Evolutionary conservation across 2,797 vertebrate species (phyloP), one percentile per base, ranked within the genome.

Genomic region (Craterocephalus amniculus): DNA sequence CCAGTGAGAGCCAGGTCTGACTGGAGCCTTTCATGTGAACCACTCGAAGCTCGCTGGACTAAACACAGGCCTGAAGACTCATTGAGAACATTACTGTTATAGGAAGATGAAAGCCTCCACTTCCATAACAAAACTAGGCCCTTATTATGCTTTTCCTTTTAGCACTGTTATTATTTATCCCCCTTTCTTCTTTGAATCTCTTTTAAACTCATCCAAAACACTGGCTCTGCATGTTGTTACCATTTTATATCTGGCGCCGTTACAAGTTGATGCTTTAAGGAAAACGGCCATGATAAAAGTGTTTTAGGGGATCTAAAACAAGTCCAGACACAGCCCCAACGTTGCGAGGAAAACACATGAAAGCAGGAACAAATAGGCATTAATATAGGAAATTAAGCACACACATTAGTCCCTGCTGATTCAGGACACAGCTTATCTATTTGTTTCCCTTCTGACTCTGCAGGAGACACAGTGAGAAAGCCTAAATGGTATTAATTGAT

Each of bases 181-280:
- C 84, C 85, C 83, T 93, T 88, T 88, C 86, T 92, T 93, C 91
- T 92, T 75, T 1, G 34, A 79, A 79, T 84, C 85, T 89, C 93
- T 95, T 94, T 95, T 79, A 93, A 93, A 93, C 79, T 84, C 74
- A 72, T 92, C 91, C 91, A 94, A 94, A 92, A 90, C 88, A 81
- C 87, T 79, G 88, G 87, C 85, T 92, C 82, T 85, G 87, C 84
- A 85, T 83, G 89, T 88, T 93, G 93, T 90, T 91, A 92, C 83
- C 60, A 85, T 86, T 94, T 93, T 90, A 91, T 84, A 88, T 89
- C 87, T 93, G 92, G 90, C 90, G 31, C 80, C 29, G 82, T 91
- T 94, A 94, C 92, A 94, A 93, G 88, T 78, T 76, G 78, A 89
- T 81, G 85, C 85, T 93, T 90, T 90, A 88, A 92, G 91, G 86